Evolutionary conservation across 35 echinoderm and acorn worm species (phyloP).

Genomic region (Heliocidaris tuberculata): DNA sequence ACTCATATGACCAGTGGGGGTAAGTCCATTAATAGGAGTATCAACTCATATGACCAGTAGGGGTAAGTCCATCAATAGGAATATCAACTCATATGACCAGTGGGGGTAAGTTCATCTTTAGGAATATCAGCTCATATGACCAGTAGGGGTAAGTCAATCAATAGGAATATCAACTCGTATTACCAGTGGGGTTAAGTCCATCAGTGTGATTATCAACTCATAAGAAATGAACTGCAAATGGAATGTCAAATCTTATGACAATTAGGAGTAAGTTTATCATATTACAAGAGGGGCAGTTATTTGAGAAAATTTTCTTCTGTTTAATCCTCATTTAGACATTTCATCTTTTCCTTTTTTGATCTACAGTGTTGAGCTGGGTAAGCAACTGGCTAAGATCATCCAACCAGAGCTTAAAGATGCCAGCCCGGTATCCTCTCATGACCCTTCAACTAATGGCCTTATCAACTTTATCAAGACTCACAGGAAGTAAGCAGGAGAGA

Average conservation of each 20-base stretch:
- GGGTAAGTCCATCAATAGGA: constrained; percentile 57
- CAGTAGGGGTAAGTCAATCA: no score
- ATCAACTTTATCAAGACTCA: constrained; percentile 97
- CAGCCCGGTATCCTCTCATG: constrained; percentile 73
- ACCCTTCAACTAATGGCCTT: constrained; percentile 91
- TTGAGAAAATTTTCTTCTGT: no score
- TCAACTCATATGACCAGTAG: neutral
- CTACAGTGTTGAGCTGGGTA: constrained; percentile 91
- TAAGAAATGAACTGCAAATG: constrained; percentile 41
- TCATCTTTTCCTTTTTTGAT: neutral
- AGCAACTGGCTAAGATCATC: constrained; percentile 96
- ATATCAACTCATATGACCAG: constrained; percentile 28
- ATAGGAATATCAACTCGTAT: no score
- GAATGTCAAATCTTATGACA: constrained; percentile 41
- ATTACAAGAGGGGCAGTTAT: no score
- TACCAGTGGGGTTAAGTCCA: no score
- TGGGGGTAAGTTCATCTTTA: neutral
- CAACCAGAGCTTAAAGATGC: constrained; percentile 82
- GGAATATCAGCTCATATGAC: no score
- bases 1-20: no score
- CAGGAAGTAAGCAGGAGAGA: constrained; percentile 42
- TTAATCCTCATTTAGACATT: neutral
- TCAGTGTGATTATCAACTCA: no score
- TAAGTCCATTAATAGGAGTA: no score
- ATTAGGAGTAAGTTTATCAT: no score